Base-by-base conservation (phyloP, 1,140 invertebrate genomes). In the Drosophila sp. region DNA sequence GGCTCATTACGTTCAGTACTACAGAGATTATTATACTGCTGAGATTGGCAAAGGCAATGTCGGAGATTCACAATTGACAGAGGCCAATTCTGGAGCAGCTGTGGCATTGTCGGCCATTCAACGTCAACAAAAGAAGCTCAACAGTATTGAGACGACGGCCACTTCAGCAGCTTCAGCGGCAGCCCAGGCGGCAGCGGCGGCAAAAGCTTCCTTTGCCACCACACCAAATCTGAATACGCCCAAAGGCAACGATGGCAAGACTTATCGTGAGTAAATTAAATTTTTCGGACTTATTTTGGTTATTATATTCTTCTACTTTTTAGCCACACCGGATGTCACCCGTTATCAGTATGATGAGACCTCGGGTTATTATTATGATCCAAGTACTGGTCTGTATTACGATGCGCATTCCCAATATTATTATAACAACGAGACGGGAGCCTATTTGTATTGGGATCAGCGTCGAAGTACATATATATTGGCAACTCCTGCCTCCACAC, bases 361-460 rank as follows among this genome's bases (percentile, higher is more conserved):
- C 0, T 99, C 98, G 10, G 98, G 98, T 0, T 99, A 98, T 91
- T 99, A 99, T 90, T 99, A 98, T 92, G 98, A 99, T 93, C 95
- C 97, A 1, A 93, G 94, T 1, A 99, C 98, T 8, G 96, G 96
- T 3, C 94, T 99, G 4, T 99, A 99, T 92, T 99, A 99, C 90
- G 98, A 99, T 94, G 95, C 98, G 0, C 98, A 95, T 87, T 97
- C 98, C 7, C 97, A 98, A 92, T 98, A 98, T 91, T 98, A 97
- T 91, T 98, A 96, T 91, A 99, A 99, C 92, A 95, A 96, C 78
- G 95, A 96, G 73, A 97, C 96, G 1, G 96, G 96, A 73, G 96
- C 98, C 91, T 99, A 98, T 92, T 94, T 99, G 79, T 99, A 99
- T 90, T 99, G 98, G 98, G 97, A 99, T 93, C 93, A 94, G 1